Evolutionary conservation across 1,140 invertebrate species (phyloP).

Genomic region (Nilaparvata lugens): DNA sequence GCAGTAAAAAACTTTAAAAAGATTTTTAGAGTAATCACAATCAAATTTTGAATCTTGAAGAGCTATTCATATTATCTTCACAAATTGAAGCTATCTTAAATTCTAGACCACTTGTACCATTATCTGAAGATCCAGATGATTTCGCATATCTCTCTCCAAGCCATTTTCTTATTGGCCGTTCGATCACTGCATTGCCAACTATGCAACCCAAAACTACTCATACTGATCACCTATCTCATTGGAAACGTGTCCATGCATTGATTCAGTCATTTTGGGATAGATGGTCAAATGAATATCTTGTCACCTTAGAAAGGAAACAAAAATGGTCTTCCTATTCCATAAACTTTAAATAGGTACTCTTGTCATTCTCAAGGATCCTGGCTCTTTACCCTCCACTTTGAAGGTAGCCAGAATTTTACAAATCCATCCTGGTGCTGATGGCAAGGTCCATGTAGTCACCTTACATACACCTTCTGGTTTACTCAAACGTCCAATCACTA

Average conservation of each 20-base stretch:
- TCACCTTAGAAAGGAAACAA: too few species aligned
- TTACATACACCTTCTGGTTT: too few species aligned
- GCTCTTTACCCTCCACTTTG: too few species aligned
- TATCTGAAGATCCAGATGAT: constrained; percentile 16
- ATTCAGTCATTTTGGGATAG: constrained; percentile 16
- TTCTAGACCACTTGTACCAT: not conserved
- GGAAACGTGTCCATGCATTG: not conserved
- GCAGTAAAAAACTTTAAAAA: constrained; percentile 22
- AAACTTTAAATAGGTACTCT: too few species aligned
- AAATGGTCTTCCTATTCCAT: too few species aligned
- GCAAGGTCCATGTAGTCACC: too few species aligned
- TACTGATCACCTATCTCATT: not conserved
- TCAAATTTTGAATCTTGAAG: not conserved
- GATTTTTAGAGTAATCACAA: not conserved
- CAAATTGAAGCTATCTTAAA: constrained; percentile 7
- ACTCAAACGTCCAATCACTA: too few species aligned
- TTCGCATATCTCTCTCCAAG: constrained; percentile 15
- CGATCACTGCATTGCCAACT: not conserved
- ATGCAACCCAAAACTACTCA: not conserved
- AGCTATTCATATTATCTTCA: not conserved
- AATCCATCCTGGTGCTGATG: too few species aligned
- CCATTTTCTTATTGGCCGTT: constrained; percentile 18
- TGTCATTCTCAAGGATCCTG: too few species aligned
- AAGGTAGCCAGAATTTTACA: too few species aligned
- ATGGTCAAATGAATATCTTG: not conserved